Percentiles rank a stretch among this genome's conserved stretches.
Evolutionary conservation across 2,888 invertebrate genomes (phyloP).

Genomic region (Calliphora vomitoria): DNA sequence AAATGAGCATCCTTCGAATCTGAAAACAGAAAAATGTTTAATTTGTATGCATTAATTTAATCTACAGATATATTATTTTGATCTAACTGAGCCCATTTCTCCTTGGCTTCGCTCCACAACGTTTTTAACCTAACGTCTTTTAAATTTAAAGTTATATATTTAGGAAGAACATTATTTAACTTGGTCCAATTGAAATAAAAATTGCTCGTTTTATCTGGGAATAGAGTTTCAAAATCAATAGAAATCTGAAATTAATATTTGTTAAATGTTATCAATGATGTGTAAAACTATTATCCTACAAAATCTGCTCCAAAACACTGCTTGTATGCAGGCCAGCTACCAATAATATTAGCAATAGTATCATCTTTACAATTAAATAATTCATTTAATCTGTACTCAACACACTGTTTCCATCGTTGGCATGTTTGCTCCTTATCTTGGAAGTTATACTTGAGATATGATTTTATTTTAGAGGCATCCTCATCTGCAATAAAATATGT

Average conservation of each 20-base stretch:
- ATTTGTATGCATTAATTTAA: not conserved
- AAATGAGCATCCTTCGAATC: constrained; percentile 25
- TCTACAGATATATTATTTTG: constrained; percentile 10
- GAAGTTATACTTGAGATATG: constrained; percentile 20
- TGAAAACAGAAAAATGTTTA: constrained; percentile 2
- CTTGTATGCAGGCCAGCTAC: constrained; percentile 39
- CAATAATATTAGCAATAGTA: constrained; percentile 20
- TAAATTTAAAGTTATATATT: not conserved
- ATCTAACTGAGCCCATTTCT: not conserved
- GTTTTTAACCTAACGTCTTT: constrained; percentile 12
- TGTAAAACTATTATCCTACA: constrained; percentile 7
- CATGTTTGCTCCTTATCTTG: constrained; percentile 18
- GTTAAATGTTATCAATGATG: not conserved
- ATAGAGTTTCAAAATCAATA: constrained; percentile 4
- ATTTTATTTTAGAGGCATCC: constrained; percentile 14
- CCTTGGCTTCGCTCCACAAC: not conserved
- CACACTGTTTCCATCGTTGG: constrained; percentile 27
- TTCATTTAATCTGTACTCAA: constrained; percentile 7
- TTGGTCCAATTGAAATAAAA: constrained; percentile 9
- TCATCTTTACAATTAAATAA: constrained; percentile 3
- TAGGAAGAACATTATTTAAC: not conserved
- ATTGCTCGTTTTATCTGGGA: not conserved
- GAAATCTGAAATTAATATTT: not conserved
- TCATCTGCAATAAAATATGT: no score
- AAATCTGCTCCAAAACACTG: constrained; percentile 33